These are phyloP conservation scores for Liopterus haemorrhoidalis DNA, from an alignment of 2,888 invertebrate genomes.

Conservation along the genomic window DNA sequence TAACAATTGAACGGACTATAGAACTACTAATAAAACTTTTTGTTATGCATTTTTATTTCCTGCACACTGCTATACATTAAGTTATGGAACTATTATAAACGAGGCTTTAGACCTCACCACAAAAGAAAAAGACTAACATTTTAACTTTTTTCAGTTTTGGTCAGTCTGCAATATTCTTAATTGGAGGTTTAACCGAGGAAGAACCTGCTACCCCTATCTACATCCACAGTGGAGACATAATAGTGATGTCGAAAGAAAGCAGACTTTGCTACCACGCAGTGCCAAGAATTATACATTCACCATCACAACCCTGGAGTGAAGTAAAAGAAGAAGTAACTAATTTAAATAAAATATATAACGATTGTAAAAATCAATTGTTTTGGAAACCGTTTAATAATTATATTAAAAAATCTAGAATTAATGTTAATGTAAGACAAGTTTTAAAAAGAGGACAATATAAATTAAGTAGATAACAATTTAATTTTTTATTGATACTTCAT, in stretches of 20 bases:
- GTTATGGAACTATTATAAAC: too few species aligned
- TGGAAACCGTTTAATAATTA: conserved; percentile 58
- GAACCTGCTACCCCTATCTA: conserved; percentile 64
- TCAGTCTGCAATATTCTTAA: conserved; percentile 86
- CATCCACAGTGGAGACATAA: conserved; percentile 82
- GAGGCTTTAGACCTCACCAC: too few species aligned
- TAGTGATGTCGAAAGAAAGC: conserved; percentile 82
- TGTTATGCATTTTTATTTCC: too few species aligned
- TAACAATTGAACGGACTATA: too few species aligned
- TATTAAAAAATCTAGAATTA: conserved; percentile 71
- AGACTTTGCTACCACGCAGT: conserved; percentile 90
- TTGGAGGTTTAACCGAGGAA: conserved; percentile 73
- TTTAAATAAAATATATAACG: conserved; percentile 29
- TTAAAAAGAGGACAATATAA: conserved; percentile 54
- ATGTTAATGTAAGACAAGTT: conserved; percentile 92
- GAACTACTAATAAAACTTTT: too few species aligned
- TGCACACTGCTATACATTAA: too few species aligned
- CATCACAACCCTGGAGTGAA: conserved; percentile 49
- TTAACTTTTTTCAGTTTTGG: conserved; percentile 84
- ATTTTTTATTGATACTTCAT: too few species aligned
- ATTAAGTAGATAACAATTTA: conserved; percentile 39
- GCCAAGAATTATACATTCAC: conserved; percentile 68
- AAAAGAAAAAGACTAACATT: neutral
- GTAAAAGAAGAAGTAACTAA: conserved; percentile 26
- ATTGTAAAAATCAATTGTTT: conserved; percentile 41